Evolutionary conservation across 1,140 invertebrate genomes (phyloP).

Genomic region (Temnothorax nylanderi): DNA sequence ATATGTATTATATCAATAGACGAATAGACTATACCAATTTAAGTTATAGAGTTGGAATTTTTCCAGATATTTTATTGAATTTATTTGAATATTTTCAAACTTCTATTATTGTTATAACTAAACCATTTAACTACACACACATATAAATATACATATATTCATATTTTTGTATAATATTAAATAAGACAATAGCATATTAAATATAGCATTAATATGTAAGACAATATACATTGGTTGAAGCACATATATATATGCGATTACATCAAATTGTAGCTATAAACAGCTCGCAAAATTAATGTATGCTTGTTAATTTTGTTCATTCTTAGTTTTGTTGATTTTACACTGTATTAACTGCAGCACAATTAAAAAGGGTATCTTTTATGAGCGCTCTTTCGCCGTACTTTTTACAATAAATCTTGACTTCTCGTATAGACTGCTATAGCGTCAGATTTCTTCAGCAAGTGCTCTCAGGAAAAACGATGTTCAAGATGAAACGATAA

Average conservation of each 20-base stretch:
- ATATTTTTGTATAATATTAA: not conserved
- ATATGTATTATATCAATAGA: not conserved
- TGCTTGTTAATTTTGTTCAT: not conserved
- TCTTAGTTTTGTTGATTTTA: not conserved
- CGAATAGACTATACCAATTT: not conserved
- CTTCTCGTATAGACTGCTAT: not conserved
- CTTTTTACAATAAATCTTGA: conserved; percentile 29
- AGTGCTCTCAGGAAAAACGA: conserved; percentile 21
- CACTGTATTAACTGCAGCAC: not conserved
- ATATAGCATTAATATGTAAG: not conserved
- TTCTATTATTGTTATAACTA: not conserved
- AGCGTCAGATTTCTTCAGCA: conserved; percentile 37
- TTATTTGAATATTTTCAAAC: not conserved
- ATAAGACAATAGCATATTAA: not conserved
- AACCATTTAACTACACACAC: not conserved
- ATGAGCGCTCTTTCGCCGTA: not conserved
- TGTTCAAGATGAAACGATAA: conserved; percentile 31
- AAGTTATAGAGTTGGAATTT: not conserved
- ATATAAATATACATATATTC: not conserved
- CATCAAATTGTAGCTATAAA: not conserved
- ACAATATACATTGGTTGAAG: not conserved
- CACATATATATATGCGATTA: not conserved
- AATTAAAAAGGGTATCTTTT: not conserved
- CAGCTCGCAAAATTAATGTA: conserved; percentile 12
- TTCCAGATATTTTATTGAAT: not conserved